phyloP scores from a whole-genome alignment of 64 coral and sea anemone genomes.

The Stichodactyla helianthus region DNA sequence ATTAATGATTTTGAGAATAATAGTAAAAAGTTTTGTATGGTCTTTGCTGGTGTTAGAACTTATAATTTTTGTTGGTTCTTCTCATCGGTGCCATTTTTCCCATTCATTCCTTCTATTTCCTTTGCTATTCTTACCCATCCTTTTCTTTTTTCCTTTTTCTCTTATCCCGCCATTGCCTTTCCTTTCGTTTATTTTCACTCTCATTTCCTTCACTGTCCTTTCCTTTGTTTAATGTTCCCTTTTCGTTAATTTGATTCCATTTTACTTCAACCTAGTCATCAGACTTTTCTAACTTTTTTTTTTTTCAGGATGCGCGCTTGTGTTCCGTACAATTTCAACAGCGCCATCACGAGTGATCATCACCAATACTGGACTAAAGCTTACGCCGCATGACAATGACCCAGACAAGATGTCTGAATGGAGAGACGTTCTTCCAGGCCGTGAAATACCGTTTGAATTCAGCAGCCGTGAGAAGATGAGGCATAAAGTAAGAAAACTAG shows the following conservation, averaged over 20 bases:
- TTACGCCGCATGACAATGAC: constrained; percentile 30
- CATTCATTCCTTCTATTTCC: not conserved
- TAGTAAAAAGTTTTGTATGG: not conserved
- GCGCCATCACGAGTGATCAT: constrained; percentile 91
- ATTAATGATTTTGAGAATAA: too few species aligned
- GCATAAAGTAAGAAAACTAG: constrained; percentile 60
- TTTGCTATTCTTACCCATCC: not conserved
- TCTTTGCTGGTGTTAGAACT: not conserved
- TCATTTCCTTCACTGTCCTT: too few species aligned
- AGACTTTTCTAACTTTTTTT: too few species aligned
- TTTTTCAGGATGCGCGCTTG: constrained; percentile 57
- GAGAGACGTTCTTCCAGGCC: constrained; percentile 67
- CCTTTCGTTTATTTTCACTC: not conserved
- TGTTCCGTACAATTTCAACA: constrained; percentile 83
- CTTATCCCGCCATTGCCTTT: not conserved
- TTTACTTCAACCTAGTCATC: not conserved
- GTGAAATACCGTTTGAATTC: constrained; percentile 87
- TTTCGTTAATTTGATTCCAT: too few species aligned
- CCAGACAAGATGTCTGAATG: constrained; percentile 86
- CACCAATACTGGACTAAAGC: constrained; percentile 72
- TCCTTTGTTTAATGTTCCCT: too few species aligned
- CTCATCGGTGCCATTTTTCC: not conserved
- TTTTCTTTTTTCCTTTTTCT: not conserved
- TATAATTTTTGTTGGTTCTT: not conserved
- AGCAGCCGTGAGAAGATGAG: constrained; percentile 84